These are phyloP conservation scores for Protomyctophum bolini DNA, from an alignment of 2,113 vertebrate species.

Conservation along the genomic window DNA sequence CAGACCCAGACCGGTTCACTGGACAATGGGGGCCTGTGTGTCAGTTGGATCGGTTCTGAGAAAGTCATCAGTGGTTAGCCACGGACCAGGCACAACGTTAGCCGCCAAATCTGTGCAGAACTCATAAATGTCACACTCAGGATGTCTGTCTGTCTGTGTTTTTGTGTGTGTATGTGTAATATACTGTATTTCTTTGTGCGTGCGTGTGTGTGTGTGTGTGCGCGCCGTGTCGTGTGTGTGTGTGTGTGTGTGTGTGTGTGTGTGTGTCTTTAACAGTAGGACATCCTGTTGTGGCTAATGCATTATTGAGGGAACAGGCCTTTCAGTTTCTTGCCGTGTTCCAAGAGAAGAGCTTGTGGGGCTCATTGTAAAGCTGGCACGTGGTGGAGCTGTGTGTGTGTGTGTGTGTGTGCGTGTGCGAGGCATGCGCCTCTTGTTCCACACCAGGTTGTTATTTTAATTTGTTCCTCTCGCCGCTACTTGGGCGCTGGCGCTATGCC, in stretches of 20 bases:
- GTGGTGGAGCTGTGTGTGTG: slow-evolving; percentile 20
- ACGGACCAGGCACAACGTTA: not conserved
- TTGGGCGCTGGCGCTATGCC: slow-evolving; percentile 28
- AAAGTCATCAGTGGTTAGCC: slow-evolving; percentile 47
- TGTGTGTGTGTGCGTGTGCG: slow-evolving; percentile 27
- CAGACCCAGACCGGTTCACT: not conserved
- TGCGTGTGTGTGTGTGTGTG: slow-evolving; percentile 2
- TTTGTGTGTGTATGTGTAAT: not conserved
- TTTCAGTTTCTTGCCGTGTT: not conserved
- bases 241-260: not conserved
- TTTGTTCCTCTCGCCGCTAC: not conserved
- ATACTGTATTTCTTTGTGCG: not conserved
- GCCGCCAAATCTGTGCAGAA: slow-evolving; percentile 6
- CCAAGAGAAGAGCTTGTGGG: slow-evolving; percentile 33
- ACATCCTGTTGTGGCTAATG: slow-evolving; percentile 40
- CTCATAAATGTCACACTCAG: slow-evolving; percentile 33
- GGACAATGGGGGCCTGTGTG: slow-evolving; percentile 41
- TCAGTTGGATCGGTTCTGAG: slow-evolving; percentile 37
- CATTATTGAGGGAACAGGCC: slow-evolving; percentile 57
- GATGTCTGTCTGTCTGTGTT: not conserved
- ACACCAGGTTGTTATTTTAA: not conserved
- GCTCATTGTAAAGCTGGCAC: slow-evolving; percentile 6
- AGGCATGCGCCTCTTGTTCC: not conserved
- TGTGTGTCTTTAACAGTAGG: slow-evolving; percentile 31
- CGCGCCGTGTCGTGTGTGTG: not conserved